Evolutionary conservation across 2,797 vertebrate species (phyloP).

Genomic region (Heliangelus exortis): DNA sequence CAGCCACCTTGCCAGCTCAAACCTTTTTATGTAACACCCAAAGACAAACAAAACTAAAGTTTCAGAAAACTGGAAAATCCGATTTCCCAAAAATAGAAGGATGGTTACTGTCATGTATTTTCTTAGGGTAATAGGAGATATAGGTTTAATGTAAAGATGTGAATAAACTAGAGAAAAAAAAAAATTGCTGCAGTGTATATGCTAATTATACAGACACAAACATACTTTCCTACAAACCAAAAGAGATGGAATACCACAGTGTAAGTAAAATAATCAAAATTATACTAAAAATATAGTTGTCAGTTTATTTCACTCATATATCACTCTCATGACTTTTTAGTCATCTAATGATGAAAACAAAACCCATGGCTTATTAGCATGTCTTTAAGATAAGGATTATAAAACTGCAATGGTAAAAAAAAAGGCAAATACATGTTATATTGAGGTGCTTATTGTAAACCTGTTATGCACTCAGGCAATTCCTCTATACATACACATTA

Average conservation of each 20-base stretch:
- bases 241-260: neutral
- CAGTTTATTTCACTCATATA: neutral
- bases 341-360: neutral
- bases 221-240: neutral
- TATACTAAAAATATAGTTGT: neutral
- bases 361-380: neutral
- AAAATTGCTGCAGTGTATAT: neutral
- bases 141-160: neutral
- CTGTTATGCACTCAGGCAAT: neutral
- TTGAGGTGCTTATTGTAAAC: neutral
- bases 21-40: no score
- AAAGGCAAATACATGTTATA: neutral
- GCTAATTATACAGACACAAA: neutral
- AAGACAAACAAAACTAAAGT: neutral
- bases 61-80: neutral
- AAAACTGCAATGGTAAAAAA: neutral
- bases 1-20: no score
- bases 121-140: neutral
- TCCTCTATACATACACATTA: neutral
- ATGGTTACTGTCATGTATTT: neutral
- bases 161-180: neutral
- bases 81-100: neutral
- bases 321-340: neutral
- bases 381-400: neutral
- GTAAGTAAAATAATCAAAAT: neutral